phyloP scores from a whole-genome alignment of 2,888 invertebrate species.

The Tetranychus truncatus region DNA sequence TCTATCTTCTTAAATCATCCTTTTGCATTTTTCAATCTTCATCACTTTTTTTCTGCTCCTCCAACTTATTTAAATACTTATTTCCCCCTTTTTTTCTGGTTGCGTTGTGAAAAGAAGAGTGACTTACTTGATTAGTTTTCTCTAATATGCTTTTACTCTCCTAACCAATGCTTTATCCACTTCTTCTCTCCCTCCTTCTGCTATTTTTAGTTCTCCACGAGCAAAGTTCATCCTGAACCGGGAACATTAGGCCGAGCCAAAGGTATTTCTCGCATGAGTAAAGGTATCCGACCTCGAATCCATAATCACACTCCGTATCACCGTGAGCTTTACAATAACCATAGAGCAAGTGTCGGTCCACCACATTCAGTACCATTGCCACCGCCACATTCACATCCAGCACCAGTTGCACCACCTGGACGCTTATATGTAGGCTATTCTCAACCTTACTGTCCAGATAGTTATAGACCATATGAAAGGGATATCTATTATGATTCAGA shows the following conservation, averaged over 20 bases:
- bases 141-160: not conserved
- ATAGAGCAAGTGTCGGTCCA: not conserved
- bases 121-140: not conserved
- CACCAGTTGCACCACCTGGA: not conserved
- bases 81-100: not conserved
- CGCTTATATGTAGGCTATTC: not conserved
- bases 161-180: not conserved
- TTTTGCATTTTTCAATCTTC: not conserved
- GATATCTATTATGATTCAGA: not conserved
- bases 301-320: not conserved
- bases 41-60: not conserved
- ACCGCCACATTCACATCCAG: not conserved
- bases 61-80: not conserved
- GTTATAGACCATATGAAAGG: not conserved
- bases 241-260: conserved; percentile 10
- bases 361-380: not conserved
- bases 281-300: not conserved
- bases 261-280: not conserved
- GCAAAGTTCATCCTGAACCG: conserved; percentile 11
- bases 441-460: not conserved
- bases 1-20: conserved; percentile 8
- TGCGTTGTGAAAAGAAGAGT: not conserved
- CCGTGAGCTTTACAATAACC: not conserved
- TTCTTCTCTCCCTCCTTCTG: not conserved
- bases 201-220: conserved; percentile 10